Evolutionary conservation across 2,113 vertebrate genomes (phyloP).

Genomic region (Scatophagus argus): DNA sequence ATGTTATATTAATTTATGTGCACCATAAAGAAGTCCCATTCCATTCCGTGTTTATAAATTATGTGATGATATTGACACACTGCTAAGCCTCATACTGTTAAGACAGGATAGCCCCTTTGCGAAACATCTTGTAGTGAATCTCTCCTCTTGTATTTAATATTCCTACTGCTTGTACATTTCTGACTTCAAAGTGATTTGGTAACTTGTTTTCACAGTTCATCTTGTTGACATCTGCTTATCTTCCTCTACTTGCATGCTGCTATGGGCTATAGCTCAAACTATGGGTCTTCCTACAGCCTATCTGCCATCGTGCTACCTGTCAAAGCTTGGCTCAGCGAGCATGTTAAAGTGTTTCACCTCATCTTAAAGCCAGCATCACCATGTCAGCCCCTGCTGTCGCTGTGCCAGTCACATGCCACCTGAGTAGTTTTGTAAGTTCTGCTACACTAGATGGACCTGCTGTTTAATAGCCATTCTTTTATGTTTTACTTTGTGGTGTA

Average conservation of each 20-base stretch:
- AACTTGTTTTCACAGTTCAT: constrained; percentile 48
- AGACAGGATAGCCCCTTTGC: neutral
- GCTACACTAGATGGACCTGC: constrained; percentile 3
- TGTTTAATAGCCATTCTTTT: neutral
- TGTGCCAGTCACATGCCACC: constrained; percentile 48
- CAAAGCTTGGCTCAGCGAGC: constrained; percentile 59
- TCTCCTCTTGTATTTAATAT: neutral
- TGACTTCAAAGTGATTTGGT: constrained; percentile 37
- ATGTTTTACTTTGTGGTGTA: constrained; percentile 1
- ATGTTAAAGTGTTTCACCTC: constrained; percentile 64
- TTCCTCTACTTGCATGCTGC: constrained; percentile 73
- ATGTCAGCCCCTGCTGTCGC: constrained; percentile 45
- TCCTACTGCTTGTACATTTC: neutral
- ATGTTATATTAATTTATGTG: constrained; percentile 1
- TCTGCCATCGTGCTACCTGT: constrained; percentile 58
- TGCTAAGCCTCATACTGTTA: neutral
- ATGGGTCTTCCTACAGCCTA: constrained; percentile 49
- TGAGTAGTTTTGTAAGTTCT: constrained; percentile 71
- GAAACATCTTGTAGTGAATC: neutral
- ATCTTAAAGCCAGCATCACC: constrained; percentile 54
- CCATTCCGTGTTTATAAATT: neutral
- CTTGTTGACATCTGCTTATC: constrained; percentile 53
- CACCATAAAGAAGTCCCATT: constrained; percentile 12
- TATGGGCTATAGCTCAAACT: constrained; percentile 50
- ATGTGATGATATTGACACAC: neutral